Evolutionary conservation across 2,888 invertebrate species (phyloP).

Genomic region (Bellardia pandia): DNA sequence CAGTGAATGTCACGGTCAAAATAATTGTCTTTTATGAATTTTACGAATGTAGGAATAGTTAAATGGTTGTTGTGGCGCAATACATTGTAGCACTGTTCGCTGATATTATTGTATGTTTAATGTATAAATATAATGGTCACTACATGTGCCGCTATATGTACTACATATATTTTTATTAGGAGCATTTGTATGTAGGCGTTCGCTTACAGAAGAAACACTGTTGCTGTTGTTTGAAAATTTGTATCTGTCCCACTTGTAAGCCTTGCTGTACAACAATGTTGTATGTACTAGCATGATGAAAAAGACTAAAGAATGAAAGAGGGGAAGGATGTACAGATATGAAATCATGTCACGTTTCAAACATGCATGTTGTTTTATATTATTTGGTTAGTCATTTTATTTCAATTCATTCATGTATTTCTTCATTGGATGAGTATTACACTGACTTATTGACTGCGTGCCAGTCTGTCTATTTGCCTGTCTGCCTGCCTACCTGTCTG

Average conservation of each 20-base stretch:
- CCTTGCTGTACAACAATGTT: background rate
- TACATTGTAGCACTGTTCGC: background rate
- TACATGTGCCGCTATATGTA: background rate
- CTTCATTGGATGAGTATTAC: background rate
- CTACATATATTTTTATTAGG: background rate
- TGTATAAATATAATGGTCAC: slow-evolving; percentile 3
- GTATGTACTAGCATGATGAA: background rate
- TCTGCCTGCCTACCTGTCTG: background rate
- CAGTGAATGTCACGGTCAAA: slow-evolving; percentile 71
- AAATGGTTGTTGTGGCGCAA: background rate
- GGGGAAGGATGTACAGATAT: background rate
- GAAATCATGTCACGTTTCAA: slow-evolving; percentile 59
- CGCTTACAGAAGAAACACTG: background rate
- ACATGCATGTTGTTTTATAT: slow-evolving; percentile 20
- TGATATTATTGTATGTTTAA: background rate
- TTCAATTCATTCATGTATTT: slow-evolving; percentile 24
- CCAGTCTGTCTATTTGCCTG: background rate
- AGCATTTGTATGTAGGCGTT: slow-evolving; percentile 5
- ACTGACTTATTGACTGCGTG: background rate
- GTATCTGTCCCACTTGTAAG: background rate
- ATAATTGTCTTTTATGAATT: slow-evolving; percentile 58
- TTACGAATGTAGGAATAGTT: background rate
- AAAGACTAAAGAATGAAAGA: background rate
- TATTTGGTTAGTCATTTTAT: slow-evolving; percentile 33
- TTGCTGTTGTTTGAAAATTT: background rate